A percentile compares a stretch with the other conserved stretches of the same genome.
Conservation (phyloP, 1,140 invertebrate species). For the Pollicipes pollicipes region DNA sequence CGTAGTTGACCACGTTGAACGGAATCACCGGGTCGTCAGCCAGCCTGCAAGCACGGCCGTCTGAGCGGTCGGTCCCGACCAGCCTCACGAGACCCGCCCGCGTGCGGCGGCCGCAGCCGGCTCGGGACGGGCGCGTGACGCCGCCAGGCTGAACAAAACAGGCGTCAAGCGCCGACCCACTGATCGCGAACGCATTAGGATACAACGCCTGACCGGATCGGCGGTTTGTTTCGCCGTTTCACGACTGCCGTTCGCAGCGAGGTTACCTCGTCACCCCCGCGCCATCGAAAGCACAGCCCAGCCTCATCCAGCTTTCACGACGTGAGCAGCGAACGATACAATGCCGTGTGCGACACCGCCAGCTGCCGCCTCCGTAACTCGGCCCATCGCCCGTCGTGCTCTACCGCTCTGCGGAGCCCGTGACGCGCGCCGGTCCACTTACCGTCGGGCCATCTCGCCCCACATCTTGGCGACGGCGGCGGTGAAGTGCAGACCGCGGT, state of each 20-base stretch:
- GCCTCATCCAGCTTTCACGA: background rate
- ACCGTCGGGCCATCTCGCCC: conserved; percentile 15
- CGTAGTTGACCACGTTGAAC: background rate
- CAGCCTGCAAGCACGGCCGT: background rate
- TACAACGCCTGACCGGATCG: too few species aligned
- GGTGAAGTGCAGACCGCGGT: conserved; percentile 16
- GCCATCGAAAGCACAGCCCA: background rate
- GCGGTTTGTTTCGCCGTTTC: too few species aligned
- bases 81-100: background rate
- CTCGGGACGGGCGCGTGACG: background rate
- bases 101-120: background rate
- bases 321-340: too few species aligned
- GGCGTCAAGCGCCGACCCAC: background rate
- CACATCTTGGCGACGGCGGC: conserved; percentile 17
- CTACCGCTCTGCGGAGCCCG: too few species aligned
- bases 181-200: too few species aligned
- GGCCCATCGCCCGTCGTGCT: too few species aligned
- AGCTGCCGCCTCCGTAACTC: background rate
- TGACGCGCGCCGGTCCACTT: background rate
- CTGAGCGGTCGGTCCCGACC: background rate
- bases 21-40: background rate
- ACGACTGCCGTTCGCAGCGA: too few species aligned
- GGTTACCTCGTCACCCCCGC: background rate
- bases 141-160: background rate
- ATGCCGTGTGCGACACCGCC: too few species aligned